Evolutionary conservation across 1,140 invertebrate species (phyloP), one percentile per base, ranked within the genome.

Genomic region (Eumeta japonica): DNA sequence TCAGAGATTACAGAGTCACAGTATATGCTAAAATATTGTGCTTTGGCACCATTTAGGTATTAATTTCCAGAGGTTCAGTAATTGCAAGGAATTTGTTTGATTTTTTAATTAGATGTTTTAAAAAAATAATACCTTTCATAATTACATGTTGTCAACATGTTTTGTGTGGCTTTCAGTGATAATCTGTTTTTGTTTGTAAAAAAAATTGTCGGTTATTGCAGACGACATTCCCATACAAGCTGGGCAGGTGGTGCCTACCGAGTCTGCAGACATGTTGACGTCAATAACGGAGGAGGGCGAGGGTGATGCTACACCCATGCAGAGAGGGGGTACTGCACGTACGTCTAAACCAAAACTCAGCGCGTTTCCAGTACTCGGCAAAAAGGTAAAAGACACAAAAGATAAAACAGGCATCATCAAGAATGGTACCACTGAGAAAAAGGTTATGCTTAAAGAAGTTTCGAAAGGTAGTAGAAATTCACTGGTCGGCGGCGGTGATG

Each of bases 171-270:
- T n/a, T n/a, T n/a, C n/a, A n/a, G n/a, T n/a, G n/a, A n/a, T n/a
- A n/a, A n/a, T n/a, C n/a, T n/a, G n/a, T n/a, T n/a, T n/a, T n/a
- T n/a, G n/a, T n/a, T n/a, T n/a, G n/a, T n/a, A n/a, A n/a, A n/a
- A n/a, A n/a, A n/a, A n/a, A n/a, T n/a, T n/a, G n/a, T n/a, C n/a
- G n/a, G 11, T 52, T 43, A 31, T 52, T 68, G 15, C 57, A 76
- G 74, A 75, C 55, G 74, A 77, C 46, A 77, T 77, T 55, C 74
- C 74, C 10, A 76, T 76, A 37, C 75, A 76, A 63, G 67, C 63
- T 10, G 70, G 72, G 3, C 64, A 63, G 42, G 58, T 48, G 3
- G 61, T 64, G 14, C 45, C 63, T 1, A 54, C 66, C 2, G 75
- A 77, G 4, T 54, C 62, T 0, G 49, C 59, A n/a, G 75, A 77